A percentile compares a stretch with the other conserved stretches of the same genome.
These are phyloP conservation scores for Hoplodrina blanda DNA, from an alignment of 2,888 invertebrate genomes.

Conservation along the genomic window DNA sequence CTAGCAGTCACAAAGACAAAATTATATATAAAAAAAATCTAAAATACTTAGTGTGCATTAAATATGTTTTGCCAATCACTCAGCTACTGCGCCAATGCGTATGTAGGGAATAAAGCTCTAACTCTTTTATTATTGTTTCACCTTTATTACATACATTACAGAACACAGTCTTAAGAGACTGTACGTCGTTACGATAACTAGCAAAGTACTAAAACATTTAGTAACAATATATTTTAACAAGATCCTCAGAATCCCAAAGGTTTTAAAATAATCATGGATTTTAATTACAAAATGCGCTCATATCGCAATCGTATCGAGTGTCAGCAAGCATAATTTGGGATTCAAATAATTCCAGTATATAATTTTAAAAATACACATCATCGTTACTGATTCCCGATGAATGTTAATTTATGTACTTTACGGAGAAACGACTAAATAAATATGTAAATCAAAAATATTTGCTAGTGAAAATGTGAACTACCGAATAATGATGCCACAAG, in stretches of 20 bases:
- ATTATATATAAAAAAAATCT: background rate
- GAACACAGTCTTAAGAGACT: background rate
- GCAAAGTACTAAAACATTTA: background rate
- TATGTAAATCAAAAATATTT: constrained; percentile 22
- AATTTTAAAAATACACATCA: background rate
- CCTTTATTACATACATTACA: background rate
- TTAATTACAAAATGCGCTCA: background rate
- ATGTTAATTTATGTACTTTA: constrained; percentile 12
- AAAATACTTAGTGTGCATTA: background rate
- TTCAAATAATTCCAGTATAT: background rate
- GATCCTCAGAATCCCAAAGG: background rate
- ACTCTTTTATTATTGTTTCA: too few relatives aligned
- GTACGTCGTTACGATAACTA: background rate
- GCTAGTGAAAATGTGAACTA: constrained; percentile 21
- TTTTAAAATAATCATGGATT: background rate
- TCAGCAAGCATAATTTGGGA: background rate
- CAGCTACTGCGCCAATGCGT: background rate
- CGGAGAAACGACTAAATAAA: constrained; percentile 21
- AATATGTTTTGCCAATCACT: constrained; percentile 2
- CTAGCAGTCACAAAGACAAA: background rate
- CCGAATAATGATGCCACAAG: background rate
- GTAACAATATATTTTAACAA: background rate
- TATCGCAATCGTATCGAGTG: background rate
- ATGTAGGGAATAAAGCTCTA: background rate
- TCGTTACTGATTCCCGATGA: constrained; percentile 1